Percentiles rank a stretch among this genome's conserved stretches.
Conservation (phyloP, 1,140 invertebrate species). For the Penaeus vannamei region DNA sequence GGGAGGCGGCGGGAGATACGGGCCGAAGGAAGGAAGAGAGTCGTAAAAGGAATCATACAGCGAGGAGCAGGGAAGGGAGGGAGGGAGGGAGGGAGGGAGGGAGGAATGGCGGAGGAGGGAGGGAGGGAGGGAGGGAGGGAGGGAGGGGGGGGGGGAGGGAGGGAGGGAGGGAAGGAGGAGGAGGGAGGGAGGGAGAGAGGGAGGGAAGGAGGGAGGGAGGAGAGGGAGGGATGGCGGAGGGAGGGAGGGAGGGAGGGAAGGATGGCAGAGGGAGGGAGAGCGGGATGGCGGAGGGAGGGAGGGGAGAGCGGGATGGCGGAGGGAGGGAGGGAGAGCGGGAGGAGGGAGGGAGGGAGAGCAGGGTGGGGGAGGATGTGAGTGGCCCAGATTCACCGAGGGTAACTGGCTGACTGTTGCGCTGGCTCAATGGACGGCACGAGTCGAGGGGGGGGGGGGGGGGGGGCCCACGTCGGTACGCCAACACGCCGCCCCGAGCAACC, state of each 20-base stretch:
- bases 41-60: not conserved
- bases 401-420: too few species aligned
- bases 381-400: not conserved
- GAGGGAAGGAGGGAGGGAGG: not conserved
- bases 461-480: too few species aligned
- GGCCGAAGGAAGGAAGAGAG: not conserved
- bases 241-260: not conserved
- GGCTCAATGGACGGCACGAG: too few species aligned
- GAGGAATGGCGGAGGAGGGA: not conserved
- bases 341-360: not conserved
- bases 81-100: not conserved
- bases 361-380: not conserved
- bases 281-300: not conserved
- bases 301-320: not conserved
- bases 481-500: too few species aligned
- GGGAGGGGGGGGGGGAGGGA: not conserved
- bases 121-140: not conserved
- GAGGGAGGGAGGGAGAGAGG: slow-evolving; percentile 8
- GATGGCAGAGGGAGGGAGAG: not conserved
- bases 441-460: too few species aligned
- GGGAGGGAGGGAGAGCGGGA: not conserved
- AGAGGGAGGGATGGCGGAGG: not conserved
- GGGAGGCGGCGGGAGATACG: not conserved
- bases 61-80: not conserved
- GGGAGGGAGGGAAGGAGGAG: not conserved